A percentile compares a stretch with the other conserved stretches of the same genome.
Conservation (phyloP, 2,113 vertebrate species). For the Pantherophis guttatus region DNA sequence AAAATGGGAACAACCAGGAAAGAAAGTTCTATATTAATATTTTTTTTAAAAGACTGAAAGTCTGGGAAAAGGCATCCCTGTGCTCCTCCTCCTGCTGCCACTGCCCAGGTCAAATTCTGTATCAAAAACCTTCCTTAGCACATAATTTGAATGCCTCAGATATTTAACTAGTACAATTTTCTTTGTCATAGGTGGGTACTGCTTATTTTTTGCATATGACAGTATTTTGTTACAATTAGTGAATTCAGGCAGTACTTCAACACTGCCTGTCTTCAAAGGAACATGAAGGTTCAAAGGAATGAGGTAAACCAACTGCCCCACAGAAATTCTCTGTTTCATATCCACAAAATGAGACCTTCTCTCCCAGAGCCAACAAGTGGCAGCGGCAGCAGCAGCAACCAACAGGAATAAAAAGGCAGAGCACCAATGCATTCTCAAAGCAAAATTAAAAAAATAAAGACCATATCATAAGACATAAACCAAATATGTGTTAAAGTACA, state of each 20-base stretch:
- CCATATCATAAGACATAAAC: not conserved
- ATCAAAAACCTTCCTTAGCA: not conserved
- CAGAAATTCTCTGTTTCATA: not conserved
- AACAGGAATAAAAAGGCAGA: constrained; percentile 30
- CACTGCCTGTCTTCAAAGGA: constrained; percentile 14
- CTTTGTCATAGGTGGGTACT: not conserved
- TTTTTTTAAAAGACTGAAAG: not conserved
- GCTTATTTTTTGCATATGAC: constrained; percentile 25
- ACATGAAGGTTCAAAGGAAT: not conserved
- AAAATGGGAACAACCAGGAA: not conserved
- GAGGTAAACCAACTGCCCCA: not conserved
- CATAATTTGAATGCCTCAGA: not conserved
- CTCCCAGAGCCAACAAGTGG: not conserved
- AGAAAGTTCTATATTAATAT: not conserved
- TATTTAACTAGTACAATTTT: not conserved
- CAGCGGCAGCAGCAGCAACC: constrained; percentile 17
- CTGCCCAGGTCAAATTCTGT: not conserved
- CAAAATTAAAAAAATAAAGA: not conserved
- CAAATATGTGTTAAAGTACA: constrained; percentile 40
- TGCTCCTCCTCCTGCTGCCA: not conserved
- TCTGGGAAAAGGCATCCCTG: not conserved
- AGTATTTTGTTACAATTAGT: rapidly evolving
- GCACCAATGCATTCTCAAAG: constrained; percentile 32
- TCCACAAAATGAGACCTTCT: not conserved
- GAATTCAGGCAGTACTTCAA: not conserved